Conservation (phyloP, 2,797 vertebrate genomes). For the Siniperca scherzeri region DNA sequence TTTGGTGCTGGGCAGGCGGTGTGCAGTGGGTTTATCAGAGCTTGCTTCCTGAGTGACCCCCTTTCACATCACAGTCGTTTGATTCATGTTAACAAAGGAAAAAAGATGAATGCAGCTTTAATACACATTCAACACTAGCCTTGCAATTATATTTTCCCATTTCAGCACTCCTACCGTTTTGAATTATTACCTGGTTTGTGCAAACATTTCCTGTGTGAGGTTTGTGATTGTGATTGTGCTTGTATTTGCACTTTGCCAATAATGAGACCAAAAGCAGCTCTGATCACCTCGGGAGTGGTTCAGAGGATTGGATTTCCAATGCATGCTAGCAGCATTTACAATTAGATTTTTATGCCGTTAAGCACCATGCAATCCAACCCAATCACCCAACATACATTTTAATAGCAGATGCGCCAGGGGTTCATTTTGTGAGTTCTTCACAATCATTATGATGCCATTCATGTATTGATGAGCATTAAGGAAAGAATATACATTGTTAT, state of each 20-base stretch:
- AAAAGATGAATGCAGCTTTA: not conserved
- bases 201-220: not conserved
- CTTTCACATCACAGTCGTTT: constrained; percentile 13
- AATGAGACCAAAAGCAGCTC: constrained; percentile 19
- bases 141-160: not conserved
- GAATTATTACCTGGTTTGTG: constrained; percentile 7
- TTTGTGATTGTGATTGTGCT: constrained; percentile 12
- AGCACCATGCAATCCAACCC: not conserved
- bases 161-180: not conserved
- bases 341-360: not conserved
- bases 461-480: constrained; percentile 25
- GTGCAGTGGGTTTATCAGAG: not conserved
- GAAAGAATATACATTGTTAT: not conserved
- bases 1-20: not conserved
- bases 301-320: not conserved
- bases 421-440: constrained; percentile 16
- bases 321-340: constrained; percentile 9
- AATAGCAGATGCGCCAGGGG: not conserved
- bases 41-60: not conserved
- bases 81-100: constrained; percentile 10
- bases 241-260: constrained; percentile 8
- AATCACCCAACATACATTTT: constrained; percentile 23
- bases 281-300: not conserved
- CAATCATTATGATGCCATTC: constrained; percentile 1
- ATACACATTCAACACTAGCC: not conserved